Evolutionary conservation across 2,797 vertebrate genomes (phyloP), one percentile per base, ranked within the genome.

Genomic region (Arrhamphus sclerolepis): DNA sequence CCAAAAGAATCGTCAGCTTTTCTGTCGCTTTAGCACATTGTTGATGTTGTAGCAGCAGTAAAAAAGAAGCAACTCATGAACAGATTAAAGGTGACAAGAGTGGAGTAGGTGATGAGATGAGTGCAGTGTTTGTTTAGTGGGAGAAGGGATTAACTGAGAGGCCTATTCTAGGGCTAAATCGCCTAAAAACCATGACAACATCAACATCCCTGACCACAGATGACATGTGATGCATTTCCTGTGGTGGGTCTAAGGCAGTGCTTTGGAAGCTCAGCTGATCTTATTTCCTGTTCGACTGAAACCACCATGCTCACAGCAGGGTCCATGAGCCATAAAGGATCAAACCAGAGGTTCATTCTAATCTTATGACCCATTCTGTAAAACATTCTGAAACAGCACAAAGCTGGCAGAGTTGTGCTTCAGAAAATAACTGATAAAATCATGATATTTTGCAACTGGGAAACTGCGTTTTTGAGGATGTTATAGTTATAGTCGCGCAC

Each of bases 191-290:
- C 85, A 83, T 83, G 78, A 87, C 88, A 74, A 85, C 78, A 48
- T 85, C 83, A 82, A 83, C 85, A 84, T 84, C 73, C 70, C 65
- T 62, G 82, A 87, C 83, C 87, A 70, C 81, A 74, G 77, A 76
- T 84, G 83, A 84, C 84, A 88, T 74, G 75, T 85, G 87, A 85
- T 87, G 84, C 69, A 64, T 83, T 91, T 87, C 88, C 87, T 85
- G 83, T 66, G 77, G 80, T 46, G 5, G 62, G 79, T 78, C 77
- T 70, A 59, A 80, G 75, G 82, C 68, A 76, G 69, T 54, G 66
- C 75, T 83, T 76, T 67, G 65, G 73, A 77, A 77, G 73, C 79
- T 71, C 56, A 73, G 72, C 60, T 85, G 75, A 90, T 83, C 86
- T 86, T 78, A 85, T 91, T 90, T 90, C 84, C 85, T 87, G 82